Evolutionary conservation across 2,888 invertebrate species (phyloP), one percentile per base, ranked within the genome.

Genomic region (Adelognathus sp.): DNA sequence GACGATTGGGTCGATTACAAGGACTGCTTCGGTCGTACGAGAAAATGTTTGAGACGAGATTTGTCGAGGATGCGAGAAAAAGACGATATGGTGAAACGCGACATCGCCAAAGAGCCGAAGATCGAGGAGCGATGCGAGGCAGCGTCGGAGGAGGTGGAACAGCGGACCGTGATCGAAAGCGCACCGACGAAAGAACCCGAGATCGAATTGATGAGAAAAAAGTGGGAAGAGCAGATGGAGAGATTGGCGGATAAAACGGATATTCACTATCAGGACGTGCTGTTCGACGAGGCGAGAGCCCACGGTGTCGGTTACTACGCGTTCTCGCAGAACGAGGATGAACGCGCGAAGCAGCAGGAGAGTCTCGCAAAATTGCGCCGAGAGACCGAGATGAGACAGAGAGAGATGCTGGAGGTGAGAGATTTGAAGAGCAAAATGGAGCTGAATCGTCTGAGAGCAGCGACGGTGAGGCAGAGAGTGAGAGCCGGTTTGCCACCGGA

Each of bases 291-390:
- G 94, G 97, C 98, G 0, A 94, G 98, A 79, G 94, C 95, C 9
- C 98, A 98, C 89, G 99, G 98, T 87, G 97, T 97, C 16, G 97
- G 97, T 3, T 99, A 97, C 92, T 98, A 96, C 92, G 94, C 95
- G 21, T 98, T 99, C 91, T 97, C 98, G 11, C 96, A 96, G 52
- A 96, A 98, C 85, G 97, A 97, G 84, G 93, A 93, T 1, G 94
- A 95, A 86, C 94, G 98, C 83, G 92, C 93, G 1, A 94, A 95
- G 84, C 98, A 99, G 91, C 96, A 98, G 93, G 95, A 95, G 63
- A 95, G 95, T 83, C 92, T 99, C 70, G 93, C 94, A 61, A 94
- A 95, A 81, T 91, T 95, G 29, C 93, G 98, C 0, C 92, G 94
- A 76, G 95, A 95, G 86, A 97, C 97, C 0, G 90, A 95, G 74